phyloP scores from a whole-genome alignment of 1,140 invertebrate genomes.

The Calephelis virginiensis region DNA sequence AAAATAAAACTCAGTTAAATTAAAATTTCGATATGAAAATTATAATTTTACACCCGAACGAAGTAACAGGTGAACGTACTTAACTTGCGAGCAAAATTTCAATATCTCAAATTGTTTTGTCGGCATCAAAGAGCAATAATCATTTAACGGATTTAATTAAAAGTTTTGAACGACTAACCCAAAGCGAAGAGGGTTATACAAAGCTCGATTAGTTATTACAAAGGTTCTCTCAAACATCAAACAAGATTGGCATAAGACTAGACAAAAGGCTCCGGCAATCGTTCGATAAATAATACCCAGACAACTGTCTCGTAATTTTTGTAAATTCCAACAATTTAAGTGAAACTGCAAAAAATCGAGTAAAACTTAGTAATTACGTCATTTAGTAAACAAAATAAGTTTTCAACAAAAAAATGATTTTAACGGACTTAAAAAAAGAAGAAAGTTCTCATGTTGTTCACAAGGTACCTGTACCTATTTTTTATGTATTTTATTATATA shows the following conservation, averaged over 20 bases:
- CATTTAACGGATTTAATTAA: conserved; percentile 72
- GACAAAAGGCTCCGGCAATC: conserved; percentile 66
- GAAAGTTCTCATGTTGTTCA: no score
- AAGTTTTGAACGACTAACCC: conserved; percentile 63
- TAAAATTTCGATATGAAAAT: conserved; percentile 6
- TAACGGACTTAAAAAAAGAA: no score
- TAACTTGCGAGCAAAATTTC: neutral
- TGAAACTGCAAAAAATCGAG: no score
- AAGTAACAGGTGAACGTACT: conserved; percentile 13
- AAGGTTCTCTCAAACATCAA: conserved; percentile 58
- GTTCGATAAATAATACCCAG: conserved; percentile 29
- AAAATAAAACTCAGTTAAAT: conserved; percentile 1
- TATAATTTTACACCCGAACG: conserved; percentile 3
- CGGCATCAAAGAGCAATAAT: conserved; percentile 70
- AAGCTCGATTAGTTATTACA: conserved; percentile 73
- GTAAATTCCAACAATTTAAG: no score
- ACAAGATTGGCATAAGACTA: conserved; percentile 53
- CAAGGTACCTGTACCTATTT: no score
- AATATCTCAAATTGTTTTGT: conserved; percentile 45
- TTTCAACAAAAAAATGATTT: no score
- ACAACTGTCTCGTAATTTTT: neutral
- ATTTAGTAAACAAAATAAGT: no score
- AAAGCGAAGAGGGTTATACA: conserved; percentile 63
- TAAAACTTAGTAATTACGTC: no score
- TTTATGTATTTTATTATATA: no score